Evolutionary conservation across 2,888 invertebrate species (phyloP).

Genomic region (Melinopterus prodromus): DNA sequence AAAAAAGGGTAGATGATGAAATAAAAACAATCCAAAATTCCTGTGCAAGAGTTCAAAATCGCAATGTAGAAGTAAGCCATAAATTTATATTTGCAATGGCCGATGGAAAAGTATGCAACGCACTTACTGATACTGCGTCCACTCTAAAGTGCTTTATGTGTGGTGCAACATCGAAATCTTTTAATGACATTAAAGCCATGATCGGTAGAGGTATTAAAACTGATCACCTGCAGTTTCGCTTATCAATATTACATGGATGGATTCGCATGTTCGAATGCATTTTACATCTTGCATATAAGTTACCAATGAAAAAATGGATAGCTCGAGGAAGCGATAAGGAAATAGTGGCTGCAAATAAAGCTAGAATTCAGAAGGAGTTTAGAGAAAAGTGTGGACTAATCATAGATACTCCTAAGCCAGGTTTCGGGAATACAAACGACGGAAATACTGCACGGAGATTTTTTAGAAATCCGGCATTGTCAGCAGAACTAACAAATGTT

Average conservation of each 20-base stretch:
- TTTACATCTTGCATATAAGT: constrained; percentile 39
- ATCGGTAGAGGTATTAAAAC: constrained; percentile 11
- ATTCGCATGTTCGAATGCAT: constrained; percentile 48
- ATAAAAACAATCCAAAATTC: constrained; percentile 33
- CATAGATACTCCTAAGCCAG: constrained; percentile 36
- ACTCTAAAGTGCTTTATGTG: constrained; percentile 36
- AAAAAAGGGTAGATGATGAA: constrained; percentile 37
- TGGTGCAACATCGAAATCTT: constrained; percentile 40
- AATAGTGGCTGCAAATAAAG: constrained; percentile 34
- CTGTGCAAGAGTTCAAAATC: constrained; percentile 30
- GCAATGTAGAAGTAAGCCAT: constrained; percentile 35
- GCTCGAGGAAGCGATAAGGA: constrained; percentile 40
- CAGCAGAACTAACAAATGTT: constrained; percentile 33
- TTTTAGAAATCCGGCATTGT: constrained; percentile 35
- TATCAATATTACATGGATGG: constrained; percentile 50
- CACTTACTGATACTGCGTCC: constrained; percentile 33
- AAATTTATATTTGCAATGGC: constrained; percentile 43
- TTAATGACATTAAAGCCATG: constrained; percentile 40
- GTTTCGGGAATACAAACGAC: constrained; percentile 39
- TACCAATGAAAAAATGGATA: constrained; percentile 43
- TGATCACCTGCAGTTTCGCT: constrained; percentile 37
- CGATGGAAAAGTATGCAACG: constrained; percentile 45
- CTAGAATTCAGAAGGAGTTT: constrained; percentile 40
- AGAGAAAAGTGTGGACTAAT: constrained; percentile 35
- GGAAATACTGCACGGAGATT: constrained; percentile 38